Conservation (phyloP, 2,888 invertebrate genomes). For the Microplitis deprimator region DNA sequence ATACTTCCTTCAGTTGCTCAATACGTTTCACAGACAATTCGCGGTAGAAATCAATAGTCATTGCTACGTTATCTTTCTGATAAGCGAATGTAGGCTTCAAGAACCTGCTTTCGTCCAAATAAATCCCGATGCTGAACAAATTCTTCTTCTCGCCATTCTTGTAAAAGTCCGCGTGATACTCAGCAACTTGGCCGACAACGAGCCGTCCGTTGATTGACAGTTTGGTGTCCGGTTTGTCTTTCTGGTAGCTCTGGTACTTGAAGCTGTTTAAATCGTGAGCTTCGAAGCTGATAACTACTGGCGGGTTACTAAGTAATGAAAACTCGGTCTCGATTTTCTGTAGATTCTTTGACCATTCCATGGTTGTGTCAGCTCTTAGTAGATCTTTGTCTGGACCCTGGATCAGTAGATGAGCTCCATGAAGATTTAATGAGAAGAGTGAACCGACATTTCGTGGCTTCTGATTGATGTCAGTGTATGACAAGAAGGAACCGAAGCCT, state of each 20-base stretch:
- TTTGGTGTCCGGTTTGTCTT: slow-evolving; percentile 73
- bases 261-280: slow-evolving; percentile 75
- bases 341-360: slow-evolving; percentile 72
- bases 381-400: slow-evolving; percentile 73
- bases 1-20: slow-evolving; percentile 72
- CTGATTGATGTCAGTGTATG: slow-evolving; percentile 68
- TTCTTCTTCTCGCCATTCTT: slow-evolving; percentile 75
- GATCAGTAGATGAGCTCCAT: slow-evolving; percentile 57
- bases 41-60: slow-evolving; percentile 66
- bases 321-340: slow-evolving; percentile 74
- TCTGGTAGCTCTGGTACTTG: slow-evolving; percentile 73
- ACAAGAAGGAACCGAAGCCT: slow-evolving; percentile 60
- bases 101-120: slow-evolving; percentile 77
- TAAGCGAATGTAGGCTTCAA: slow-evolving; percentile 77
- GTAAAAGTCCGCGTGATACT: slow-evolving; percentile 75
- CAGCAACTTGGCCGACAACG: slow-evolving; percentile 77
- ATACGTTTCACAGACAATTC: slow-evolving; percentile 45
- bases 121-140: slow-evolving; percentile 75
- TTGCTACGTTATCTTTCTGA: slow-evolving; percentile 76
- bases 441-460: slow-evolving; percentile 62
- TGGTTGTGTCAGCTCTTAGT: slow-evolving; percentile 73
- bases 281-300: slow-evolving; percentile 72
- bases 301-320: slow-evolving; percentile 73
- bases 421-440: slow-evolving; percentile 51
- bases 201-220: slow-evolving; percentile 74